Conservation (phyloP, 2,888 invertebrate genomes). For the Parnassius mnemosyne region DNA sequence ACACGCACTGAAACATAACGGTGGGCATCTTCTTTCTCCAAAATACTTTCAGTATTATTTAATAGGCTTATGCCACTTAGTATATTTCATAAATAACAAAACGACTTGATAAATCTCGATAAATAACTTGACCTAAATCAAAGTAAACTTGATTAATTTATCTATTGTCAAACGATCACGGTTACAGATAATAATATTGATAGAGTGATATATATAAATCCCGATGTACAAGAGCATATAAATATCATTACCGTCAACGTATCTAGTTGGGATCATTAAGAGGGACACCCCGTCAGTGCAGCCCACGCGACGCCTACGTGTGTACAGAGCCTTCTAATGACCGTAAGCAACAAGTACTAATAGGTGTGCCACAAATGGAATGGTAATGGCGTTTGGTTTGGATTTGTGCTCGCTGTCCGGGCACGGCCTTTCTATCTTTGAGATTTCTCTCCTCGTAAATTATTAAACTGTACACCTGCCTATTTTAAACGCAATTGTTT, state of each 20-base stretch:
- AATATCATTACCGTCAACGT: slow-evolving; percentile 22
- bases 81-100: too few species aligned
- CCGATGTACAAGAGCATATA: slow-evolving; percentile 14
- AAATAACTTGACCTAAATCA: background rate
- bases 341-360: slow-evolving; percentile 23
- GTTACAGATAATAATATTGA: background rate
- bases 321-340: slow-evolving; percentile 22
- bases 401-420: slow-evolving; percentile 1
- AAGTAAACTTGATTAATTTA: background rate
- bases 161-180: slow-evolving; percentile 1
- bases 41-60: too few species aligned
- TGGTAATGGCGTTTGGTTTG: slow-evolving; percentile 4
- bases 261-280: slow-evolving; percentile 22
- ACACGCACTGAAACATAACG: too few species aligned
- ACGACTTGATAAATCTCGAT: too few species aligned
- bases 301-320: slow-evolving; percentile 24
- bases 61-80: too few species aligned
- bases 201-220: slow-evolving; percentile 13
- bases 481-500: too few species aligned
- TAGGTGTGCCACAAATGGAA: slow-evolving; percentile 19
- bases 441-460: slow-evolving; percentile 6
- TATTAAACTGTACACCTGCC: background rate
- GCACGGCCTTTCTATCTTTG: background rate
- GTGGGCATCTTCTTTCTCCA: too few species aligned
- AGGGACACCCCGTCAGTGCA: slow-evolving; percentile 19